Conservation (phyloP, 2,888 invertebrate species). For the Hypena proboscidalis region DNA sequence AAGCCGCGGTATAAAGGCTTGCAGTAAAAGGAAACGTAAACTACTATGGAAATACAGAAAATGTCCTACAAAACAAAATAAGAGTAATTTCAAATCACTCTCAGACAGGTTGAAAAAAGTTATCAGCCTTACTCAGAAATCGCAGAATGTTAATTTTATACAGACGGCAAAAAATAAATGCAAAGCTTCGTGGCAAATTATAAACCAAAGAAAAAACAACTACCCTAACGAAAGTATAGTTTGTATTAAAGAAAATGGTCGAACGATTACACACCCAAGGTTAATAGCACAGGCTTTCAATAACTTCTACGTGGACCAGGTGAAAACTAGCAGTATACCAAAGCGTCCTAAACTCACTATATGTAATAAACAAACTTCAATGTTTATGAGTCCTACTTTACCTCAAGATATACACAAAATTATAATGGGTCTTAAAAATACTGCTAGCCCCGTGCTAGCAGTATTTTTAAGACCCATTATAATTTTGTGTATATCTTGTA, state of each 20-base stretch:
- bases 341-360: neutral
- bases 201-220: neutral
- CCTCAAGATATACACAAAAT: neutral
- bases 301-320: neutral
- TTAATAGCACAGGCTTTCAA: neutral
- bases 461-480: no score
- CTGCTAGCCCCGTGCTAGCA: neutral
- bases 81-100: neutral
- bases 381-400: neutral
- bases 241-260: neutral
- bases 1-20: neutral
- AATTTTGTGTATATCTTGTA: no score
- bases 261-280: neutral
- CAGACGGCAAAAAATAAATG: neutral
- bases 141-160: neutral
- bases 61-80: neutral
- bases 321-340: neutral
- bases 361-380: neutral
- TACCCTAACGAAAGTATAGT: neutral
- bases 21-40: neutral
- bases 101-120: neutral
- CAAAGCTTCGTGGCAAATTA: slow-evolving; percentile 2
- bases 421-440: neutral
- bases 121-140: slow-evolving; percentile 1
- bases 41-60: neutral